These are phyloP conservation scores for Papilio xuthus DNA, from an alignment of 1,140 invertebrate genomes.

Conservation along the genomic window DNA sequence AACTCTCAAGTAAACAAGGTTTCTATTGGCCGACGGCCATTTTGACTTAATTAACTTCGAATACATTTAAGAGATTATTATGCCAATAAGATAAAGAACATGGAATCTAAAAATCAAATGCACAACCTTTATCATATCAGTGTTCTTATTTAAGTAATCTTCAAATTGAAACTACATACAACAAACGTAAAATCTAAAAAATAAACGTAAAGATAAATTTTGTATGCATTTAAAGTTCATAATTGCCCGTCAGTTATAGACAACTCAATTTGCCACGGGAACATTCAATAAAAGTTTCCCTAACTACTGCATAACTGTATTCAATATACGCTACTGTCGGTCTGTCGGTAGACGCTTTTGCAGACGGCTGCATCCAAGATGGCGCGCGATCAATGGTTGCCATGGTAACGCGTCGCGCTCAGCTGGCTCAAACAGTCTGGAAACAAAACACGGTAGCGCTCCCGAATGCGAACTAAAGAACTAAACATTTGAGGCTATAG, in stretches of 20 bases:
- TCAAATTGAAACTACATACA: neutral
- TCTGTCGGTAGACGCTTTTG: conserved; percentile 55
- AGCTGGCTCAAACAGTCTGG: conserved; percentile 67
- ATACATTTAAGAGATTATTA: neutral
- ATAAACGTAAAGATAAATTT: neutral
- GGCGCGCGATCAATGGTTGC: conserved; percentile 76
- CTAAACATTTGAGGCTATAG: conserved; percentile 44
- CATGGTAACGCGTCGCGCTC: conserved; percentile 72
- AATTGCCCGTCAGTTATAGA: neutral
- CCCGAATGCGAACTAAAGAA: conserved; percentile 26
- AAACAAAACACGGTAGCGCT: conserved; percentile 61
- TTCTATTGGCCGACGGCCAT: neutral
- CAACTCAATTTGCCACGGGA: neutral
- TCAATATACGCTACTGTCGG: conserved; percentile 44
- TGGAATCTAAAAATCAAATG: neutral
- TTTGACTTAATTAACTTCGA: neutral
- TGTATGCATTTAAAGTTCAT: neutral
- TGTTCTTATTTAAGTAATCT: no score
- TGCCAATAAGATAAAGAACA: neutral
- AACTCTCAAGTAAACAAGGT: conserved; percentile 4
- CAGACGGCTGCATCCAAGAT: conserved; percentile 76
- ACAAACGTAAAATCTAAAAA: no score
- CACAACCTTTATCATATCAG: no score
- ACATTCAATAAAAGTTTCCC: conserved; percentile 34
- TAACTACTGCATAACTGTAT: conserved; percentile 28